Evolutionary conservation across 2,113 vertebrate genomes (phyloP).

Genomic region (Falcunculus frontatus): DNA sequence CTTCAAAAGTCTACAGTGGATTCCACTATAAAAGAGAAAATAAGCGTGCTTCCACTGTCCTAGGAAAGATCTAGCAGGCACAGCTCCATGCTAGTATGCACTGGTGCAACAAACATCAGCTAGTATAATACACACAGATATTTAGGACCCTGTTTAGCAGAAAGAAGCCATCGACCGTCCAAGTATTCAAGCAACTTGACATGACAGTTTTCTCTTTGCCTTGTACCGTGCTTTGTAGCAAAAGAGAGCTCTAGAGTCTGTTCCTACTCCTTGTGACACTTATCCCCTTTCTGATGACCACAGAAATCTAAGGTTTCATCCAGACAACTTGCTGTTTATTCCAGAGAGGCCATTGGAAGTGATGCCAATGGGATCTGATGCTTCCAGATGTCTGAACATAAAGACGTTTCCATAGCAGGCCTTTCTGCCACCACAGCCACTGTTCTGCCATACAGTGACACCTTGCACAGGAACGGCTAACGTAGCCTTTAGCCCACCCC

Average conservation of each 20-base stretch:
- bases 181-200: neutral
- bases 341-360: neutral
- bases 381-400: neutral
- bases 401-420: neutral
- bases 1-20: neutral
- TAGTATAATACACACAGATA: neutral
- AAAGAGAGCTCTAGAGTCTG: neutral
- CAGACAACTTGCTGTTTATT: neutral
- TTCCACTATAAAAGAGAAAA: conserved; percentile 9
- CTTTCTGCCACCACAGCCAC: neutral
- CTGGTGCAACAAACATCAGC: conserved; percentile 9
- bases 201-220: neutral
- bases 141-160: neutral
- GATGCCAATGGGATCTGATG: neutral
- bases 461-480: neutral
- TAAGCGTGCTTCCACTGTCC: neutral
- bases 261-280: neutral
- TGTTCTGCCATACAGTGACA: accelerated
- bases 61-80: neutral
- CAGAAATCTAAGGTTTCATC: neutral
- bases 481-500: neutral
- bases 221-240: neutral
- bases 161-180: neutral
- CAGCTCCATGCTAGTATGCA: neutral
- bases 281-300: neutral